phyloP scores from a whole-genome alignment of 2,888 invertebrate genomes.

The Mimas tiliae region DNA sequence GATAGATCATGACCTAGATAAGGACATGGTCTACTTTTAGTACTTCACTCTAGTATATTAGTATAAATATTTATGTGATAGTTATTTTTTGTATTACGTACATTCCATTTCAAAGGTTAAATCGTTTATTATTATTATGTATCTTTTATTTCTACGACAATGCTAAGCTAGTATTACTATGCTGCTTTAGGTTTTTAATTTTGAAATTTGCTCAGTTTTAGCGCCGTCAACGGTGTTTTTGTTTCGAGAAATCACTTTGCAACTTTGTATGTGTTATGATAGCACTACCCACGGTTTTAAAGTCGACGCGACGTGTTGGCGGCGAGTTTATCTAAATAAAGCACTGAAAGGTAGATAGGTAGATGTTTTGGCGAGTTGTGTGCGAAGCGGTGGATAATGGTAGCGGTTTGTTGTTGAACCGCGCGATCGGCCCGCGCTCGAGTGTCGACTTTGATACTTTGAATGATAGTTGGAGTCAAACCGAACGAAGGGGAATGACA shows the following conservation, averaged over 20 bases:
- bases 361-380: slow-evolving; percentile 30
- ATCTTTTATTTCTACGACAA: not conserved
- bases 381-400: slow-evolving; percentile 39
- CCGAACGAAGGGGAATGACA: slow-evolving; percentile 61
- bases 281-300: not conserved
- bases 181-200: not conserved
- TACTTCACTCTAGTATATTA: no score
- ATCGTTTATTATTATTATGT: not conserved
- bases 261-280: not conserved
- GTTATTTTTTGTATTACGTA: no score
- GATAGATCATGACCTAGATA: no score
- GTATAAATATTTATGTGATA: no score
- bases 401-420: slow-evolving; percentile 46
- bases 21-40: no score
- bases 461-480: slow-evolving; percentile 54
- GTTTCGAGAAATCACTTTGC: not conserved
- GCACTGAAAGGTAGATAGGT: not conserved
- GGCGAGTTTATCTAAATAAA: slow-evolving; percentile 15
- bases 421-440: slow-evolving; percentile 46
- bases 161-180: not conserved
- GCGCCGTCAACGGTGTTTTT: not conserved
- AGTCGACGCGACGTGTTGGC: not conserved
- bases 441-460: slow-evolving; percentile 46
- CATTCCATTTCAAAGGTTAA: no score
- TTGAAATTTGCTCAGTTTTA: slow-evolving; percentile 14